A percentile compares a stretch with the other conserved stretches of the same genome.
Conservation (phyloP, 2,888 invertebrate species). For the Tethea ocularis region DNA sequence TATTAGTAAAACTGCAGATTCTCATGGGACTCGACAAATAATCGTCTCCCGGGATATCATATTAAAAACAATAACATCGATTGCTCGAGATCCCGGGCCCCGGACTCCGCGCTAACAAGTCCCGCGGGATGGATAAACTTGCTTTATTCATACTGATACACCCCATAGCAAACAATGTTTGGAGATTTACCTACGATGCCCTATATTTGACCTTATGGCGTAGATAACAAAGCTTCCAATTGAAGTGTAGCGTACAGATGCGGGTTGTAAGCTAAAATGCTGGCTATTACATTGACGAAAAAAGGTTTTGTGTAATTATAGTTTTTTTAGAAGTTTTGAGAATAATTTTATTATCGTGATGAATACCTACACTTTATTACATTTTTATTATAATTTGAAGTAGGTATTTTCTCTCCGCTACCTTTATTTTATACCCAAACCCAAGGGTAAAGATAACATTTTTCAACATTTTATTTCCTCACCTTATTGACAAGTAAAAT, state of each 20-base stretch:
- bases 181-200: not conserved
- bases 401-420: too few species aligned
- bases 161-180: slow-evolving; percentile 8
- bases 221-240: not conserved
- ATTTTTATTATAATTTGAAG: too few species aligned
- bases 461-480: too few species aligned
- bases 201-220: not conserved
- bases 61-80: slow-evolving; percentile 63
- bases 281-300: slow-evolving; percentile 20
- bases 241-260: not conserved
- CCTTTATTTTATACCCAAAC: too few species aligned
- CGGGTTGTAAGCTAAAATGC: slow-evolving; percentile 11
- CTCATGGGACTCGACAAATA: slow-evolving; percentile 5
- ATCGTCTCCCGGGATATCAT: slow-evolving; percentile 42
- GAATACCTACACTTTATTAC: too few species aligned
- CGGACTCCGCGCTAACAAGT: slow-evolving; percentile 57
- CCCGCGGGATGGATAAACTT: slow-evolving; percentile 38
- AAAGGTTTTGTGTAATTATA: slow-evolving; percentile 19
- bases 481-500: too few species aligned
- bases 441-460: too few species aligned
- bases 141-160: slow-evolving; percentile 16
- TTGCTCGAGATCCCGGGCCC: slow-evolving; percentile 36
- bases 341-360: too few species aligned
- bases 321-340: not conserved
- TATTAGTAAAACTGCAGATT: not conserved